Base-by-base conservation (phyloP, 2,888 invertebrate species). In the Drosophila prostipennis region DNA sequence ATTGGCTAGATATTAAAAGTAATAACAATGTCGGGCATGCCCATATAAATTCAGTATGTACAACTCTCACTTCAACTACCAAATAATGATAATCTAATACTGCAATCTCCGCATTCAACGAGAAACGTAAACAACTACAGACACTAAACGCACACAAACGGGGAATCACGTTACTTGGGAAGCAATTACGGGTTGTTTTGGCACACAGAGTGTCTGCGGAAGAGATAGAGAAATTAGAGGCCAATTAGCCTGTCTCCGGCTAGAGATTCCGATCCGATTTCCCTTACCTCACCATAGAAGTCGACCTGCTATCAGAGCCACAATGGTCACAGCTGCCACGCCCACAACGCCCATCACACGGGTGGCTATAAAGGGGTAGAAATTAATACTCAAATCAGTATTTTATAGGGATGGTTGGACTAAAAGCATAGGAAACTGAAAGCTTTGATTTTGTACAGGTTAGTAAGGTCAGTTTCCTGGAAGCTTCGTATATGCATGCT, bases 201-300 rank as follows among this genome's bases (percentile, higher is more conserved):
- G 52, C 72, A 56, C 54, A 56, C 54, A 56, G 10, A 53, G 51
- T 65, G 16, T 55, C 55, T 74, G 78, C 76, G 70, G 19, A 77
- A 75, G 36, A 48, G 45, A 60, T 37, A 74, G 34, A 67, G 54
- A 39, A 63, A 43, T 51, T 48, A 49, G 49, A 40, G 45, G 36
- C 7, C 45, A 51, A 54, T 39, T 49, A 32, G 7, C 36, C 19
- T 46, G 32, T 10, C 14, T 46, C 14, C 7, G 5, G 13, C 3
- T 16, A 10, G 4, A 37, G 26, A 23, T 48, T 46, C 8, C 8
- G 13, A 4, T 2, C 13, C 3, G 13, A 23, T 45, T 59, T 13
- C 14, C 63, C 87, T 80, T 52, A 91, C 90, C 65, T 90, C 87
- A 91, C 88, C 87, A 89, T 52, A 91, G 67, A 51, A 78, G 74